Evolutionary conservation across 2,113 vertebrate genomes (phyloP), one percentile per base, ranked within the genome.

Genomic region (Limanda limanda): DNA sequence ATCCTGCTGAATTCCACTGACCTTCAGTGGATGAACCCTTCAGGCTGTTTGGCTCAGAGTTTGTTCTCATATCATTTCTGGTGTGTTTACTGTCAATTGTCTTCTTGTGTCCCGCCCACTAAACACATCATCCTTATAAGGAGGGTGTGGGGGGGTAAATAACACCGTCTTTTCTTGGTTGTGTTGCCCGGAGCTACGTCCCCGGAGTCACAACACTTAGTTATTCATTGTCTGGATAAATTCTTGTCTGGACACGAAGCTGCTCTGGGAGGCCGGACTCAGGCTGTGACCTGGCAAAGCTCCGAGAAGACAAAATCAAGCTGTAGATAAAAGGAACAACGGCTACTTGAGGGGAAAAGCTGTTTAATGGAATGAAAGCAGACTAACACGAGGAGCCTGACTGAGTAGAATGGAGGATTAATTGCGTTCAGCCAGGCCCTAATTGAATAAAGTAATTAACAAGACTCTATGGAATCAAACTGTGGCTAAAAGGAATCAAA

Each of bases 51-150:
- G 70, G 67, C 70, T 76, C 55, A 56, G 40, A 68, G 60, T 75
- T 80, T 74, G 66, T 72, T 78, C 75, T 78, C 70, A 71, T 55
- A 71, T 86, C 66, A 47, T 74, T 42, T 42, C 72, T 64, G 42
- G 45, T 75, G 54, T 75, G 75, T 81, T 82, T 67, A 76, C 31
- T 70, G 47, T 67, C 80, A 80, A 80, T 78, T 62, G 62, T 68
- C 65, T 18, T 74, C 63, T 79, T 71, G 69, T 81, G 68, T 60
- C 63, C 68, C 37, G 55, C 73, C 42, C 66, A 74, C 48, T 3
- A 7, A 17, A 40, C 57, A 72, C 9, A 21, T 55, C 31, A 42
- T 31, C 6, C 31, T 1, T 31, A 31, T 31, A 6, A 31, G 31
- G 27, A 5, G 4, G 27, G 27, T 4, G 31, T 2, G 31, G 31